Evolutionary conservation across 2,113 vertebrate species (phyloP).

Genomic region (Dicentrarchus labrax): DNA sequence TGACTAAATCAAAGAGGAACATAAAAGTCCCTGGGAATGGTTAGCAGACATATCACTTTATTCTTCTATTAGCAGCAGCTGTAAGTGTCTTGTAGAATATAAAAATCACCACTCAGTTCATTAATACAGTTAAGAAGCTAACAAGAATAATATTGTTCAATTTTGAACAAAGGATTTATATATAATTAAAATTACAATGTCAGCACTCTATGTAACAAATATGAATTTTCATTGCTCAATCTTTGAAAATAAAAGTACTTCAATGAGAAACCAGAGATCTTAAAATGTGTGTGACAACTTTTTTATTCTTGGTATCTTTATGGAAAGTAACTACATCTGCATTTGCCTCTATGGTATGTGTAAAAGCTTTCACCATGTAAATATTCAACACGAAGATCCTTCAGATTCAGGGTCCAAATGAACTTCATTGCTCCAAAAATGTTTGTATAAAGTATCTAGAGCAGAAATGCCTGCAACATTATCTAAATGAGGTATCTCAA

Average conservation of each 20-base stretch:
- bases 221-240: too few species aligned
- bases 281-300: too few species aligned
- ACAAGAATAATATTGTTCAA: not conserved
- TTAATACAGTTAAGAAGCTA: not conserved
- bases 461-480: not conserved
- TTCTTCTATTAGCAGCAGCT: not conserved
- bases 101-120: too few species aligned
- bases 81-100: not conserved
- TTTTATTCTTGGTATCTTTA: too few species aligned
- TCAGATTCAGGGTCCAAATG: not conserved
- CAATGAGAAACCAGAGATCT: too few species aligned
- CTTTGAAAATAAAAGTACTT: too few species aligned
- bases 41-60: too few species aligned
- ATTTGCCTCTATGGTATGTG: not conserved
- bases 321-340: not conserved
- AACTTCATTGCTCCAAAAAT: not conserved
- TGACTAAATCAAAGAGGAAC: not conserved
- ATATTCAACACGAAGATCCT: not conserved
- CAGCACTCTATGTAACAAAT: too few species aligned
- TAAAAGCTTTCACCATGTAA: not conserved
- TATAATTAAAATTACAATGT: not conserved
- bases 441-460: not conserved
- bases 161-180: not conserved
- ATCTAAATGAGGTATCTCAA: not conserved
- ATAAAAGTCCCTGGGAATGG: not conserved